phyloP scores from a whole-genome alignment of 2,113 vertebrate species.

The Sinocyclocheilus maitianheensis region DNA sequence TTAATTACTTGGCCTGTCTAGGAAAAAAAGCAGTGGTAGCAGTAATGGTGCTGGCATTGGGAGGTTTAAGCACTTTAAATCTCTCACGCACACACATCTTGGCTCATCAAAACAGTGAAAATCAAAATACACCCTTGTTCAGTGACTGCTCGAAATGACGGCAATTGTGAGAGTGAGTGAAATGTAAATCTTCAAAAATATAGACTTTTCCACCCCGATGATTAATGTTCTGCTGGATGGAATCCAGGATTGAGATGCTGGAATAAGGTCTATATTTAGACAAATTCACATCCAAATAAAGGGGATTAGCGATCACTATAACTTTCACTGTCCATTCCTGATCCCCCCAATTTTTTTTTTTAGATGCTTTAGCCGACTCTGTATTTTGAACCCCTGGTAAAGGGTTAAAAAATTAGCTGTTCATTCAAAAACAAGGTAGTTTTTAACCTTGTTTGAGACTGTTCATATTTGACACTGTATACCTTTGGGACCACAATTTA shows the following conservation, averaged over 20 bases:
- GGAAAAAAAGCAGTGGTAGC: background rate
- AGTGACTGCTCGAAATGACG: background rate
- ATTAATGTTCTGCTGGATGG: background rate
- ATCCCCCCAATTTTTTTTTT: background rate
- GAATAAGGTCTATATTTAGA: background rate
- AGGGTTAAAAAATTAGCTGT: background rate
- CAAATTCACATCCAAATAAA: background rate
- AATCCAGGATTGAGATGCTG: background rate
- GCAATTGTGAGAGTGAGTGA: background rate
- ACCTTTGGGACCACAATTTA: background rate
- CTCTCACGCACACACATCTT: background rate
- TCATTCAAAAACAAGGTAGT: background rate
- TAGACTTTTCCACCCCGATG: background rate
- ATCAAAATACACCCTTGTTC: background rate
- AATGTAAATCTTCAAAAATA: constrained; percentile 25
- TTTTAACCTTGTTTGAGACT: background rate
- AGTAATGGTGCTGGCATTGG: background rate
- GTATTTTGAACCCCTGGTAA: background rate
- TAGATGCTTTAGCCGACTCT: background rate
- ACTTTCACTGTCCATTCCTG: background rate
- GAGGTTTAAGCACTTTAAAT: background rate
- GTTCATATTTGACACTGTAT: background rate
- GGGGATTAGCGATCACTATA: background rate
- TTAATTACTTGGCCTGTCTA: constrained; percentile 25
- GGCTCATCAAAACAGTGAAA: background rate